Evolutionary conservation across 2,113 vertebrate species (phyloP), one percentile per base, ranked within the genome.

Genomic region (Copsychus sechellarum): DNA sequence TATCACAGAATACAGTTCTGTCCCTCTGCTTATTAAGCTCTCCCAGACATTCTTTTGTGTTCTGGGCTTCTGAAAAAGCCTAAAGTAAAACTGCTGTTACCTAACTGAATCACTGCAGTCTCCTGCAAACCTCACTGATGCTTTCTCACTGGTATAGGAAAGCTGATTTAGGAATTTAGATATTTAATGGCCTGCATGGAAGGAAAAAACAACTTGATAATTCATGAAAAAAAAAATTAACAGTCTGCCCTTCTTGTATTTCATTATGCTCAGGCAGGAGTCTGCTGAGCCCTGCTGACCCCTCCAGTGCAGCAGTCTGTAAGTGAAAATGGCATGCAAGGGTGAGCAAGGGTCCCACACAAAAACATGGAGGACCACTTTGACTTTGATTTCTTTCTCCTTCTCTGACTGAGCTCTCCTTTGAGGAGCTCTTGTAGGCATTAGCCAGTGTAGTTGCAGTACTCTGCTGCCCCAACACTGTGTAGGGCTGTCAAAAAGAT

Each of bases 41-140:
- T 96, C 60, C 86, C 92, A 96, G 86, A 92, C 85, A 92, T 96
- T 88, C 85, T 86, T 95, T 95, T 94, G 85, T 92, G 74, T 93
- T 86, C 82, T 83, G 69, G 51, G 92, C 92, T 94, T 96, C 93
- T 94, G 85, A 78, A 92, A 95, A 93, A 90, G 38, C 50, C 58
- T 77, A 36, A 77, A 92, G 40, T 77, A 93, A 93, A 95, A 85
- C 66, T 33, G 47, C 69, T 89, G 74, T 65, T 90, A 91, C 84
- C 42, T 74, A 83, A 90, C 51, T 31, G 34, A 95, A 73, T 78
- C 54, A 33, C 34, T 73, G 54, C 36, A 90, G 74, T 57, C 47
- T 64, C 57, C 71, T 70, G 73, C 62, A 90, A 93, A 54, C 34
- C 47, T 73, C 22, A n/a, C 45, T 58, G 56, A 50, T 82, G 8